These are phyloP conservation scores for Cephalopholis sonnerati DNA, from an alignment of 2,113 vertebrate genomes.

Conservation along the genomic window DNA sequence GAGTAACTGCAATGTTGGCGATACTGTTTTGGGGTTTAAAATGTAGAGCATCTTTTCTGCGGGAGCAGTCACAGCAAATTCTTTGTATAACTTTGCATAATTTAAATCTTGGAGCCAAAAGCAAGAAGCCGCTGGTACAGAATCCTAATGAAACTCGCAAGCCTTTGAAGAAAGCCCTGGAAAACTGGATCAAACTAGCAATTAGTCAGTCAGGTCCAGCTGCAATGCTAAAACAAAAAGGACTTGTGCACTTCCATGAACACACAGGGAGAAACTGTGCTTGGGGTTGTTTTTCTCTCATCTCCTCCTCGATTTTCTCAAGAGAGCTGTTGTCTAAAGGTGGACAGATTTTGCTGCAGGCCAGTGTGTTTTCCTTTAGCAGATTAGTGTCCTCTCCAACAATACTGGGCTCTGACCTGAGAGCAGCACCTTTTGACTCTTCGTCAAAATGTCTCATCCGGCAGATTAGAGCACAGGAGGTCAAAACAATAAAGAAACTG, in stretches of 20 bases:
- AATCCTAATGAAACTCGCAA: slow-evolving; percentile 80
- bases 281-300: slow-evolving; percentile 71
- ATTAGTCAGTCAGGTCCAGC: slow-evolving; percentile 83
- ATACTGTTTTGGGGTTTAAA: slow-evolving; percentile 53
- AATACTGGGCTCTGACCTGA: slow-evolving; percentile 39
- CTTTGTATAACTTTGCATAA: slow-evolving; percentile 83
- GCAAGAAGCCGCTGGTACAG: slow-evolving; percentile 72
- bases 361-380: slow-evolving; percentile 62
- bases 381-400: slow-evolving; percentile 45
- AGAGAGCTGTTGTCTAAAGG: slow-evolving; percentile 74
- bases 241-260: slow-evolving; percentile 73
- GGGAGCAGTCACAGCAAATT: slow-evolving; percentile 72
- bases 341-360: slow-evolving; percentile 68
- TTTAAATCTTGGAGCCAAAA: slow-evolving; percentile 79
- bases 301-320: slow-evolving; percentile 67
- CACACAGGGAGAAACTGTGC: slow-evolving; percentile 74
- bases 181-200: slow-evolving; percentile 83
- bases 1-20: slow-evolving; percentile 48
- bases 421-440: slow-evolving; percentile 35
- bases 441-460: neutral
- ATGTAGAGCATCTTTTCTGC: slow-evolving; percentile 69
- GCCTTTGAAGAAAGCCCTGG: slow-evolving; percentile 80
- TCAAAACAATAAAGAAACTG: slow-evolving; percentile 2
- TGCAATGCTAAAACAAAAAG: slow-evolving; percentile 78
- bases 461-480: slow-evolving; percentile 16